Base-by-base conservation (phyloP, 1,140 invertebrate genomes). In the Drosophila lacteicornis region DNA sequence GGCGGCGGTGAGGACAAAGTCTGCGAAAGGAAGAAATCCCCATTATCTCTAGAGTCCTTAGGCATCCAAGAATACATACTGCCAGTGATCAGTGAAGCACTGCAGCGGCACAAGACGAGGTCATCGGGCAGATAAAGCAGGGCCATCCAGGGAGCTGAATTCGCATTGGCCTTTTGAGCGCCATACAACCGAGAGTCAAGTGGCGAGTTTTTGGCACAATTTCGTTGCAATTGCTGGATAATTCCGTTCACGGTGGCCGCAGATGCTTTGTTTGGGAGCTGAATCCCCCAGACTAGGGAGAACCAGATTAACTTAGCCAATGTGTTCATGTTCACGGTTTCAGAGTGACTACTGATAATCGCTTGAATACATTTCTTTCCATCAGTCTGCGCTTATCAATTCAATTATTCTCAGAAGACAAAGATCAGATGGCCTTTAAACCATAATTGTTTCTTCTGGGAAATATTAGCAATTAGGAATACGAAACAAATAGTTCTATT, bases 111-210 rank as follows among this genome's bases (percentile, higher is more conserved):
- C 9, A 11, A 12, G 9, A 12, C 9, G 2, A 36, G n/a, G 30
- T 36, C 50, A 13, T 53, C 30, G 2, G 30, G 30, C 4, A 53
- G 50, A 36, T 53, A 19, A 17, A 53, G 30, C 2, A 53, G 12
- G 8, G 50, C 30, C 50, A 53, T 53, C 50, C 50, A 53, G 50
- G 30, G 1, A 33, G n/a, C 50, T 12, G 50, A 53, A 15, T 50
- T 6, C 25, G 27, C 25, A 1, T 25, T n/a, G n/a, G 15, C 49
- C 8, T 11, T n/a, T 30, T 51, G 49, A 8, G 13, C 49, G 15
- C 25, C 49, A n/a, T 51, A 8, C 12, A 25, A 22, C 5, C 46
- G 22, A 25, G 22, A 49, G 6, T 9, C 43, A 46, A 49, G 2
- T 15, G 46, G 2, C 3, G 46, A 4, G 7, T 4, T 25, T 15